These are phyloP conservation scores for Phalacrocorax carbo DNA, from an alignment of 2,113 vertebrate genomes.

Conservation along the genomic window DNA sequence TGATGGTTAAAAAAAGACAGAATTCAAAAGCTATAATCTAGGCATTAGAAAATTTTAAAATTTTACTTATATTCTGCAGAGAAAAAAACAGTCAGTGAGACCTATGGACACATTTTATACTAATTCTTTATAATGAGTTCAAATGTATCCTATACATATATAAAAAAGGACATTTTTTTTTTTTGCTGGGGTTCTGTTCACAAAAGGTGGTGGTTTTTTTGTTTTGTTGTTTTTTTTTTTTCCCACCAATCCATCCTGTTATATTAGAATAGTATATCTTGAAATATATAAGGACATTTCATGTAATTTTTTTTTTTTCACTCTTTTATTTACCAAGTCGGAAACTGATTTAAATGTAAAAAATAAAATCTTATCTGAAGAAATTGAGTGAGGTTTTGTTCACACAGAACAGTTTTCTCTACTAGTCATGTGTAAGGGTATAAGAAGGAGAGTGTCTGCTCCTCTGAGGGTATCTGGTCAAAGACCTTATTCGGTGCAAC, in stretches of 20 bases:
- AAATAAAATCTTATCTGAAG: not conserved
- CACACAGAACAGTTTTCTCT: not conserved
- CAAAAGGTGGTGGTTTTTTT: not conserved
- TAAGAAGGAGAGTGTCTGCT: not conserved
- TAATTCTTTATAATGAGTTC: not conserved
- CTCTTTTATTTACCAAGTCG: not conserved
- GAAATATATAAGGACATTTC: not conserved
- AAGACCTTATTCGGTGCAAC: not conserved
- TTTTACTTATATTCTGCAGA: not conserved
- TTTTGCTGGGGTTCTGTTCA: not conserved
- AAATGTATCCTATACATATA: not conserved
- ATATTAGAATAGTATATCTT: not conserved
- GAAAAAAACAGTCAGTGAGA: not conserved
- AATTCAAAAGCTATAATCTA: not conserved
- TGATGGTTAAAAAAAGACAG: conserved; percentile 58
- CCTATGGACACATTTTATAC: not conserved
- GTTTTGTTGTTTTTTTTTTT: not conserved
- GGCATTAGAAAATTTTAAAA: not conserved
- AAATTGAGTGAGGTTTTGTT: not conserved
- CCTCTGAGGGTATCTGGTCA: not conserved
- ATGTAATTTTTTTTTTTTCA: not conserved
- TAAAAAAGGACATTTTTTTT: not conserved
- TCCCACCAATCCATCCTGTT: not conserved
- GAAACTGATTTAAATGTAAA: not conserved
- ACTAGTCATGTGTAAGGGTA: not conserved